Evolutionary conservation across 1,140 invertebrate species (phyloP).

Genomic region (Brachionus paranguensis): DNA sequence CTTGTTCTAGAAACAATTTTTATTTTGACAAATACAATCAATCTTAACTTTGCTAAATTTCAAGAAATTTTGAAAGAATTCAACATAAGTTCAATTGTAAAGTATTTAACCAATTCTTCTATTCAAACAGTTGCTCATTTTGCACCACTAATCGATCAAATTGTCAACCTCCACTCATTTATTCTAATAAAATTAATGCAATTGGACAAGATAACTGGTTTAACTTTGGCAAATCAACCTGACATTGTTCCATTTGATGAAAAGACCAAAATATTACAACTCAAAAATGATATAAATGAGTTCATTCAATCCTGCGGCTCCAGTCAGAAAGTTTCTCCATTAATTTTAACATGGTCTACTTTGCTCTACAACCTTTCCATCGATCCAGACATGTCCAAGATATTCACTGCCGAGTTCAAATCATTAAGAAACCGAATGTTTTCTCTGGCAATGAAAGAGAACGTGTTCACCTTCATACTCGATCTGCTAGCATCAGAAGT

Average conservation of each 20-base stretch:
- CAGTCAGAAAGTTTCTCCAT: neutral
- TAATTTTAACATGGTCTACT: slow-evolving; percentile 13
- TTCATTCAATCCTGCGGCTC: neutral
- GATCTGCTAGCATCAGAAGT: neutral
- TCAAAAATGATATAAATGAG: neutral
- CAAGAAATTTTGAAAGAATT: slow-evolving; percentile 24
- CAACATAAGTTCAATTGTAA: neutral
- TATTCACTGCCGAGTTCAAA: neutral
- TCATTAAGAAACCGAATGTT: slow-evolving; percentile 7
- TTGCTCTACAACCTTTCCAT: slow-evolving; percentile 7
- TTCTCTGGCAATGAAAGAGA: slow-evolving; percentile 20
- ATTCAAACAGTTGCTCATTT: neutral
- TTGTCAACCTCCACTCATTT: slow-evolving; percentile 1
- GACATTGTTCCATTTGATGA: neutral
- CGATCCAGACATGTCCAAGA: neutral
- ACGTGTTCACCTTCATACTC: neutral
- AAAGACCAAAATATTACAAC: neutral
- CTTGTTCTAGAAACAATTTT: neutral
- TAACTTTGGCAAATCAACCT: neutral
- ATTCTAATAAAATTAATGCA: neutral
- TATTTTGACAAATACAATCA: neutral
- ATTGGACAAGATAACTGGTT: neutral
- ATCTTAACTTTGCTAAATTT: neutral
- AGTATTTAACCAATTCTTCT: neutral
- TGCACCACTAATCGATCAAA: neutral